Conservation (phyloP, 2,888 invertebrate species). For the Masnerella sp. region DNA sequence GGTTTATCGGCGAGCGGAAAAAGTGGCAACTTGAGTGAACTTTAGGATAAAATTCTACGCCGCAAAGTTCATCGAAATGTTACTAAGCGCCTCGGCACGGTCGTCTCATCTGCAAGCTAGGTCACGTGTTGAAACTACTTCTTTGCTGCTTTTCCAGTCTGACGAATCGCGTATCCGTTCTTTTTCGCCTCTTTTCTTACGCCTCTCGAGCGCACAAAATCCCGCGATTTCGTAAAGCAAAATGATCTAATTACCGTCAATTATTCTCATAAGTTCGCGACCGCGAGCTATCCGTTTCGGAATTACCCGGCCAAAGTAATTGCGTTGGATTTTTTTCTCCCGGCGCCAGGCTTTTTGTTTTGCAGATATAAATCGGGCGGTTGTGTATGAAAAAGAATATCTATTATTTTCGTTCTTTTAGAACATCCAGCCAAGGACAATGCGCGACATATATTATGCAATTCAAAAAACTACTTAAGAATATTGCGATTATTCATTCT, state of each 20-base stretch:
- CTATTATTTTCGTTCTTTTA: conserved; percentile 25
- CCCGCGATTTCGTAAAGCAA: conserved; percentile 20
- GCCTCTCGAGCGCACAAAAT: conserved; percentile 3
- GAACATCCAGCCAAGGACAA: conserved; percentile 26
- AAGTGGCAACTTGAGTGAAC: conserved; percentile 64
- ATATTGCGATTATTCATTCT: conserved; percentile 34
- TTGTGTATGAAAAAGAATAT: conserved; percentile 35
- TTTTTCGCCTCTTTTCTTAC: conserved; percentile 14
- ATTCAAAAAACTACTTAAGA: conserved; percentile 34
- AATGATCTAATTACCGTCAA: conserved; percentile 28
- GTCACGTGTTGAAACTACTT: conserved; percentile 69
- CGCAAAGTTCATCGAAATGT: conserved; percentile 74
- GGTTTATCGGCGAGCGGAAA: conserved; percentile 62
- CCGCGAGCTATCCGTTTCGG: conserved; percentile 5
- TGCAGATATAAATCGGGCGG: conserved; percentile 31
- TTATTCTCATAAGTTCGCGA: conserved; percentile 25
- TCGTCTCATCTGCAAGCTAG: conserved; percentile 61
- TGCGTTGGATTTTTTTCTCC: conserved; percentile 10
- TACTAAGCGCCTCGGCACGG: conserved; percentile 50
- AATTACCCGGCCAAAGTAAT: conserved; percentile 18
- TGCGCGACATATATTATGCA: conserved; percentile 29
- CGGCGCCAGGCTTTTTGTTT: conserved; percentile 1
- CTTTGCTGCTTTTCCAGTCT: conserved; percentile 69
- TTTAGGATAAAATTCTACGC: conserved; percentile 66
- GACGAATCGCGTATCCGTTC: conserved; percentile 57